A percentile compares a stretch with the other conserved stretches of the same genome.
Conservation (phyloP, 1,140 invertebrate genomes). For the Hormaphis cornu region DNA sequence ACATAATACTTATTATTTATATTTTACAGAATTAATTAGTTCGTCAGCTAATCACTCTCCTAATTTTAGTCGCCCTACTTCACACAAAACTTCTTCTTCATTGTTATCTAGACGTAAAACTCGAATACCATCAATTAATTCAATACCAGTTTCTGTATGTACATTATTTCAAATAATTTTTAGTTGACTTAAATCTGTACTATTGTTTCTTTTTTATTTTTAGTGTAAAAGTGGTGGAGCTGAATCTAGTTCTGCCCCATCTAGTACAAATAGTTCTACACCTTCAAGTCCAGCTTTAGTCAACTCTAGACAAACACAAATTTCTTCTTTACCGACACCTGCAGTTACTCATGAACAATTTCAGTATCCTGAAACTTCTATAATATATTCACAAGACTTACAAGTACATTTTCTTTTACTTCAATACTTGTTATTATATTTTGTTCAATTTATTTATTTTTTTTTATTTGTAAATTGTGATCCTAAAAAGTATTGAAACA, state of each 20-base stretch:
- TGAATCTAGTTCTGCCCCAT: constrained; percentile 71
- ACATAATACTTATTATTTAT: neutral
- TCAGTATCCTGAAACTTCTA: constrained; percentile 58
- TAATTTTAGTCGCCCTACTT: constrained; percentile 40
- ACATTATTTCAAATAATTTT: neutral
- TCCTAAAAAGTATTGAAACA: neutral
- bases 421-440: neutral
- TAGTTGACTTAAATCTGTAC: neutral
- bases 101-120: constrained; percentile 18
- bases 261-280: constrained; percentile 91
- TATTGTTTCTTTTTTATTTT: neutral
- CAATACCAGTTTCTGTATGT: constrained; percentile 16
- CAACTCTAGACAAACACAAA: constrained; percentile 47
- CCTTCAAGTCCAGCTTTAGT: constrained; percentile 84
- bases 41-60: constrained; percentile 44
- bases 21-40: constrained; percentile 27
- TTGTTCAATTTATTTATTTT: neutral
- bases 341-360: constrained; percentile 60
- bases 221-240: constrained; percentile 25
- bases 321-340: constrained; percentile 43
- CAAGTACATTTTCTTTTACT: neutral
- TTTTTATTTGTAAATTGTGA: neutral
- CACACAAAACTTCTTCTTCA: constrained; percentile 31
- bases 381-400: constrained; percentile 20
- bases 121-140: constrained; percentile 22